Base-by-base conservation (phyloP, 2,888 invertebrate species). In the Zelleria hepariella region DNA sequence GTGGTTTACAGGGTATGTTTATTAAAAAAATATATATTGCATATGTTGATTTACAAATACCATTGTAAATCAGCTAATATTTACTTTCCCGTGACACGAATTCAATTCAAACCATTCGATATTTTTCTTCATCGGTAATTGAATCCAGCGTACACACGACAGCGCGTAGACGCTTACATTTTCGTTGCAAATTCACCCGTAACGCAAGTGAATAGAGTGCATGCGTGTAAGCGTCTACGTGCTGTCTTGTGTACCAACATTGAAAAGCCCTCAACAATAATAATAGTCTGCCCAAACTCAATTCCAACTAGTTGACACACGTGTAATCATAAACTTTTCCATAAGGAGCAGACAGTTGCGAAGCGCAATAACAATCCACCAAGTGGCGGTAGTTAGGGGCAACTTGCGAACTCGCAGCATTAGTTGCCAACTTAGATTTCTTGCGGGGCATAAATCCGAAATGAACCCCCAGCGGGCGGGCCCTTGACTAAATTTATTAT, bases 401-500 rank as follows among this genome's bases (percentile, higher is more conserved):
- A 42, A 42, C 15, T 25, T 23, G 21, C 20, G 15, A 55, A 55
- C 42, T 55, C 18, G 21, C 32, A 55, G 32, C 55, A 42, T 55
- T 55, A 55, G 27, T 55, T 55, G 24, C 55, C 55, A 55, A 55
- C 55, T 55, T 20, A 32, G 18, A 55, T 32, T 20, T 32, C 32
- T 32, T 15, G 21, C 55, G 20, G n/a, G 27, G 32, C 55, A 55
- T 55, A 55, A 55, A 55, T 55, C 55, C 55, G 20, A 23, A 23
- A 57, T 57, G 23, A 57, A 57, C 57, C 49, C 57, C 47, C 42
- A 48, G 58, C 48, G 60, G 60, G 56, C 32, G 32, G 25, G 57
- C 47, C 58, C 59, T 58, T 57, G 57, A 55, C 58, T 62, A 72
- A 80, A 80, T 81, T 78, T 80, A 80, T 80, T 77, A 80, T 77